Conservation (phyloP, 1,140 invertebrate species). For the Druon quercuslanigerum region DNA sequence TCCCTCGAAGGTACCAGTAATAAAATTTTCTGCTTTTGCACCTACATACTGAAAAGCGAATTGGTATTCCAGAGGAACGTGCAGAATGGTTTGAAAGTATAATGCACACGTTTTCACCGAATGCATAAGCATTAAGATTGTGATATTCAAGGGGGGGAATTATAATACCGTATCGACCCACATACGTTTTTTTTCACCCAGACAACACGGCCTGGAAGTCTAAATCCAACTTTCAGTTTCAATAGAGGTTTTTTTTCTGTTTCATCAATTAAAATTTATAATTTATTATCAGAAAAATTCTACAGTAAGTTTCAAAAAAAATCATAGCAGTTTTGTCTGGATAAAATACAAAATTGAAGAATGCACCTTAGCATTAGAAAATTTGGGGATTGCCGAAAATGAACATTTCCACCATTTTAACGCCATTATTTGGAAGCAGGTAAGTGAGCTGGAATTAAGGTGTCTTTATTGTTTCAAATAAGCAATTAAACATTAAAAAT, state of each 20-base stretch:
- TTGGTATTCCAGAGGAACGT: constrained; percentile 15
- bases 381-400: constrained; percentile 2
- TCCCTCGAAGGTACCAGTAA: constrained; percentile 2
- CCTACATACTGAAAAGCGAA: constrained; percentile 7
- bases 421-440: constrained; percentile 42
- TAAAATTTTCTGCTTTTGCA: constrained; percentile 25
- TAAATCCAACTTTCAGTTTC: not conserved
- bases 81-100: constrained; percentile 10
- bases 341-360: constrained; percentile 11
- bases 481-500: constrained; percentile 1
- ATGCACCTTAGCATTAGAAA: not conserved
- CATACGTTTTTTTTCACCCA: not conserved
- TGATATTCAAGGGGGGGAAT: not conserved
- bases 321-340: constrained; percentile 3
- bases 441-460: constrained; percentile 47
- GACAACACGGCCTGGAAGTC: constrained; percentile 9
- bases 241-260: not conserved
- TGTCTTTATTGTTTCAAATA: constrained; percentile 2
- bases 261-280: not conserved
- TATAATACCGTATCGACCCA: constrained; percentile 15
- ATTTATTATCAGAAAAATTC: not conserved
- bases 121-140: constrained; percentile 7
- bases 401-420: constrained; percentile 27
- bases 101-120: constrained; percentile 26
- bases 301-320: not conserved